Evolutionary conservation across 2,113 vertebrate species (phyloP), one percentile per base, ranked within the genome.

Genomic region (Varanus komodoensis): DNA sequence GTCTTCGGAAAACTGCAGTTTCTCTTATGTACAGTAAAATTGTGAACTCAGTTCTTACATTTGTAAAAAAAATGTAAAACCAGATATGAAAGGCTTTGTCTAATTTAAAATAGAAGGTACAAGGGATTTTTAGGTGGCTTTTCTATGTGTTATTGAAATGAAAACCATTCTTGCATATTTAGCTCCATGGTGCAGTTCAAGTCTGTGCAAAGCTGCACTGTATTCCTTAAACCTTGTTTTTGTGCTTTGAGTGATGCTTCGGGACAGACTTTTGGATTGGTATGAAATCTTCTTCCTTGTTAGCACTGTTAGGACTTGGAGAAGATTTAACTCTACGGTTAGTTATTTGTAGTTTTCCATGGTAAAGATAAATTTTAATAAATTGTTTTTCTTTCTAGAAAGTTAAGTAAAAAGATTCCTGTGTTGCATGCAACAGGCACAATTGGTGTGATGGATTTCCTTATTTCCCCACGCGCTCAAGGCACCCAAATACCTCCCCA

Each of bases 251-350:
- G 12, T 38, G 29, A 8, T 34, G 12, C 38, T 79, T 84, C 25
- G 85, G 44, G 21, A 68, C n/a, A 54, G 61, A 32, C 50, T 78
- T 44, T 69, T n/a, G 14, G 44, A 68, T 15, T 67, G 57, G 61
- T 48, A 14, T 77, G 48, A 84, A 89, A 89, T 85, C 27, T 44
- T 78, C 21, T 52, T 67, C 67, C 73, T 78, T 89, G 71, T 52
- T 79, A 69, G 34, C n/a, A 79, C 3, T 78, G 44, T 79, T 34
- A 69, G 82, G 89, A 54, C 61, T 78, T 87, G 32, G 73, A 78
- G 78, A 92, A 96, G 92, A 78, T 89, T 82, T 84, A 87, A 88
- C 77, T 29, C n/a, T 83, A 88, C 54, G 74, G 85, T 89, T 89
- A 74, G 74, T 48, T 57, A 52, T 81, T 89, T 89, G 87, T 29